Evolutionary conservation across 2,113 vertebrate species (phyloP), one percentile per base, ranked within the genome.

Genomic region (Chascanopsetta lugubris): DNA sequence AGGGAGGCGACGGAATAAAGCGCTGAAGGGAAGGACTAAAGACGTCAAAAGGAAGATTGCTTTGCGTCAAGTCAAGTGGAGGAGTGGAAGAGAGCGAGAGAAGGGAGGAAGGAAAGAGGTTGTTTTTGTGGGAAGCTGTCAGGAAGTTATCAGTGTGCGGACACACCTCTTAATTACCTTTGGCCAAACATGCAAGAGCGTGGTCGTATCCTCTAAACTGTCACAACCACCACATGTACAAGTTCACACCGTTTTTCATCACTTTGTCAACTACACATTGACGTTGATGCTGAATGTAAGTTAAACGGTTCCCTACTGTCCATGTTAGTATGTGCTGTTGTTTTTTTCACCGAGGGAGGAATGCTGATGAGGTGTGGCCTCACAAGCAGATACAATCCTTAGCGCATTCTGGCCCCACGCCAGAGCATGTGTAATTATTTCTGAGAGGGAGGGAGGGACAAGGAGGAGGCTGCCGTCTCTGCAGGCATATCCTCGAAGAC

Each of bases 101-200:
- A 30, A 34, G 43, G 17, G 46, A 22, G 32, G 47, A 11, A 30
- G 34, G 49, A 18, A 15, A 61, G 62, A 10, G 0, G 26, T 50
- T 57, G 59, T 72, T 69, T 77, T 82, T 11, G 2, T 29, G 49
- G 78, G 86, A 86, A 88, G 90, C 90, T 80, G 72, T 83, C 81
- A 88, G 88, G 83, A 91, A 91, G 84, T 89, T 56, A 77, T 89
- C 64, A 79, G 66, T 25, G 53, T 80, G 78, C 72, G 74, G 81
- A 83, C 64, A 62, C 59, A 61, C 79, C 69, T 77, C 68, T 85
- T 90, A 91, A 92, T 92, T 91, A 88, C 67, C 61, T 75, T 67
- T 74, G 59, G 65, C 68, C 51, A 72, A 72, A 77, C 66, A 59
- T 34, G 59, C 61, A 29, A 34, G 45, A 26, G 56, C 64, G 69